Evolutionary conservation across 2,113 vertebrate species (phyloP).

Genomic region (Otis tarda): DNA sequence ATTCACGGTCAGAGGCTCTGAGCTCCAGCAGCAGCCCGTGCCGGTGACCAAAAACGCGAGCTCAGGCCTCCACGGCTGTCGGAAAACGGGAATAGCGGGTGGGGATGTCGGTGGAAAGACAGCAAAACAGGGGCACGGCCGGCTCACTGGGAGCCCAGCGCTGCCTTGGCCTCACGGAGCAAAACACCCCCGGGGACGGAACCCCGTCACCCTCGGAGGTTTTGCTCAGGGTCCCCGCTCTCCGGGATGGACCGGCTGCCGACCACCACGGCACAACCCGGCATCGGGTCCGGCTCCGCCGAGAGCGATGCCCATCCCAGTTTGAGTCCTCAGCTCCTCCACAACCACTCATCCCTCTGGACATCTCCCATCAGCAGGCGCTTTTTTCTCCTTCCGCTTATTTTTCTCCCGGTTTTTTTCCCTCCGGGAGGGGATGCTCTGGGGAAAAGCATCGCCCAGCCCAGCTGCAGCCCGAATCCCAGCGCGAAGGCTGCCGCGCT

Average conservation of each 20-base stretch:
- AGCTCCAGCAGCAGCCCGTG: background rate
- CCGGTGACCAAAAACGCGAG: background rate
- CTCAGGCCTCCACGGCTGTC: background rate
- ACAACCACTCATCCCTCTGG: accelerated
- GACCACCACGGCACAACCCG: too few species aligned
- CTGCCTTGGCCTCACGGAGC: background rate
- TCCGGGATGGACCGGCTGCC: too few species aligned
- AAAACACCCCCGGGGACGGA: background rate
- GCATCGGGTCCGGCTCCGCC: background rate
- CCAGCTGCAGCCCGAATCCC: background rate
- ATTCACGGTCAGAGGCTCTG: background rate
- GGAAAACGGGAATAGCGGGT: background rate
- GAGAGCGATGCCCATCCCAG: background rate
- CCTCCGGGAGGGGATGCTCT: background rate
- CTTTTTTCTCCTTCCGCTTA: accelerated
- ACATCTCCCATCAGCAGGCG: background rate
- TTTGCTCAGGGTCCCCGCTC: background rate
- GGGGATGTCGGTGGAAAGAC: too few species aligned
- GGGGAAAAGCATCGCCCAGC: accelerated
- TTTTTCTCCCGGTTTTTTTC: background rate
- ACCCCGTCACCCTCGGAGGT: background rate
- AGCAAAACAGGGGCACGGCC: background rate
- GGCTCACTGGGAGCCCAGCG: accelerated
- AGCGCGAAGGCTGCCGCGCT: background rate
- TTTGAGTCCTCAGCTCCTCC: background rate